Evolutionary conservation across 2,888 invertebrate species (phyloP).

Genomic region (Scaptomyza reducta): DNA sequence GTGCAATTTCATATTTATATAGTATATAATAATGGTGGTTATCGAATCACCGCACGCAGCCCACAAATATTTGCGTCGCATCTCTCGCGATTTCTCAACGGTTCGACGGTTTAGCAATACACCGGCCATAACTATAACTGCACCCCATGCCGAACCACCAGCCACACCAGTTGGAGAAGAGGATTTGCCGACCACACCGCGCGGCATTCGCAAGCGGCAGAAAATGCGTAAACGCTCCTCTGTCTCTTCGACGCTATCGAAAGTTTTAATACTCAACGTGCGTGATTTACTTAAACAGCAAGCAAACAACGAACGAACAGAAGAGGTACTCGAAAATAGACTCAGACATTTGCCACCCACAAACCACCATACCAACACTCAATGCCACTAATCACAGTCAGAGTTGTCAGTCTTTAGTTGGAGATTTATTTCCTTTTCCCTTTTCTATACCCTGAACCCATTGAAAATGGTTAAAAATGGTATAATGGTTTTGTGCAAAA

Average conservation of each 20-base stretch:
- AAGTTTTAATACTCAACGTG: conserved; percentile 83
- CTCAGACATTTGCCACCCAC: neutral
- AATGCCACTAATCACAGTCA: conserved; percentile 9
- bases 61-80: conserved; percentile 75
- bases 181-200: conserved; percentile 52
- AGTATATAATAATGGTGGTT: conserved; percentile 55
- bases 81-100: conserved; percentile 79
- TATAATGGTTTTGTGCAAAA: too few relatives aligned
- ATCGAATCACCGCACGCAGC: conserved; percentile 66
- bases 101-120: conserved; percentile 78
- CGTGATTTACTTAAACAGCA: conserved; percentile 81
- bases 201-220: conserved; percentile 70
- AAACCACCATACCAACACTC: too few relatives aligned
- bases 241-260: conserved; percentile 82
- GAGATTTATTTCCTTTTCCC: neutral
- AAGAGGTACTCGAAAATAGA: conserved; percentile 63
- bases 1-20: conserved; percentile 1
- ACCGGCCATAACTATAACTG: conserved; percentile 41
- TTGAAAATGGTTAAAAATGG: too few relatives aligned
- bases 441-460: too few relatives aligned
- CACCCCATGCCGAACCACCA: conserved; percentile 14
- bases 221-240: conserved; percentile 82
- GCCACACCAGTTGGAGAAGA: conserved; percentile 12
- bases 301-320: conserved; percentile 55
- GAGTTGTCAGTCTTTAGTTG: conserved; percentile 4